phyloP scores from a whole-genome alignment of 2,113 vertebrate genomes.

The Myanophis thanlyinensis region DNA sequence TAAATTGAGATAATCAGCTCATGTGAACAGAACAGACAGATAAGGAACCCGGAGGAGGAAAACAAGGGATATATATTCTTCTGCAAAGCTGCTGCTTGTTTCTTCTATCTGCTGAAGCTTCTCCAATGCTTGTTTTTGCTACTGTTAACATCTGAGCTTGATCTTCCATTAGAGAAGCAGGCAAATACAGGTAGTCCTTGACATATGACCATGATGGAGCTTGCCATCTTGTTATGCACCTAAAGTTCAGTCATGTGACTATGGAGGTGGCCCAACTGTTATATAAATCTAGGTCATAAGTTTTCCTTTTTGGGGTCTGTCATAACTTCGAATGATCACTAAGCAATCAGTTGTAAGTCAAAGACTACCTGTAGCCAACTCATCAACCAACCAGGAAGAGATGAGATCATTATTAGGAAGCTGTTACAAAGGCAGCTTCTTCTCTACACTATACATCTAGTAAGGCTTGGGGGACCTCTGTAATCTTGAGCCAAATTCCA shows the following conservation, averaged over 20 bases:
- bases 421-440: background rate
- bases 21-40: background rate
- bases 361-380: background rate
- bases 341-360: no score
- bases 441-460: background rate
- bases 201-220: no score
- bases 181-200: no score
- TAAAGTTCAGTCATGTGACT: no score
- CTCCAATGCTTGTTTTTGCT: background rate
- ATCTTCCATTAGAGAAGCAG: background rate
- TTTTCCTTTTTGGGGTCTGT: no score
- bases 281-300: no score
- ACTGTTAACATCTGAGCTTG: background rate
- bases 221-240: no score
- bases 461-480: no score
- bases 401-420: background rate
- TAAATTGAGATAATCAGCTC: background rate
- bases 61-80: background rate
- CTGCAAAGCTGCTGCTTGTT: background rate
- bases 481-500: background rate
- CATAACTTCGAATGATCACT: no score
- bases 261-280: no score
- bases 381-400: background rate
- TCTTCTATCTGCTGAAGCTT: background rate
- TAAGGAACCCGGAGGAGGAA: background rate